Base-by-base conservation (phyloP, 2,888 invertebrate genomes). In the Microctonus aethiopoides region DNA sequence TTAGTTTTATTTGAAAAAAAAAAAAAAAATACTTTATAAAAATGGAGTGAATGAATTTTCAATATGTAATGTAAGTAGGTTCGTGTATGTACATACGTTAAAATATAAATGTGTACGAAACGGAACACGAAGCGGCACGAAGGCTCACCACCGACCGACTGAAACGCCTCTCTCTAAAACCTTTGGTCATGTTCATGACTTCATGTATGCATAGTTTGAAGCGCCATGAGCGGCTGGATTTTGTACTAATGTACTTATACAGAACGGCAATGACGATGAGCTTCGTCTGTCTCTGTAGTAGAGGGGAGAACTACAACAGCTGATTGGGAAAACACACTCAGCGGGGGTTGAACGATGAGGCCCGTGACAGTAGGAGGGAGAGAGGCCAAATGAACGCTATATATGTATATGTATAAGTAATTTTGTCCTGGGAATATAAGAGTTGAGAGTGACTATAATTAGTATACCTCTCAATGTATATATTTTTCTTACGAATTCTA, bases 321-420 rank as follows among this genome's bases (percentile, higher is more conserved):
- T 83, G 83, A 83, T 83, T 81, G 78, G 80, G 79, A 83, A 81
- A 83, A 82, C 81, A 83, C 74, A 65, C 70, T 69, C 34, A n/a
- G n/a, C 29, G 16, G 59, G 72, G 69, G 70, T 63, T 65, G 46
- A 67, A n/a, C n/a, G n/a, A n/a, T n/a, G n/a, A n/a, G n/a, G n/a
- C n/a, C n/a, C n/a, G n/a, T n/a, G n/a, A n/a, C n/a, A n/a, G n/a
- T n/a, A n/a, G n/a, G n/a, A n/a, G n/a, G n/a, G n/a, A n/a, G n/a
- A n/a, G n/a, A n/a, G n/a, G n/a, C n/a, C n/a, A n/a, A n/a, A n/a
- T n/a, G n/a, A n/a, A n/a, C n/a, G n/a, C n/a, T n/a, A n/a, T 11
- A 22, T 29, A 29, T 29, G 7, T 29, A 29, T 46, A 57, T 62
- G 32, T 22, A n/a, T n/a, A n/a, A n/a, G n/a, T n/a, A n/a, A n/a